Evolutionary conservation across 2,888 invertebrate genomes (phyloP).

Genomic region (Hyposoter dolosus): DNA sequence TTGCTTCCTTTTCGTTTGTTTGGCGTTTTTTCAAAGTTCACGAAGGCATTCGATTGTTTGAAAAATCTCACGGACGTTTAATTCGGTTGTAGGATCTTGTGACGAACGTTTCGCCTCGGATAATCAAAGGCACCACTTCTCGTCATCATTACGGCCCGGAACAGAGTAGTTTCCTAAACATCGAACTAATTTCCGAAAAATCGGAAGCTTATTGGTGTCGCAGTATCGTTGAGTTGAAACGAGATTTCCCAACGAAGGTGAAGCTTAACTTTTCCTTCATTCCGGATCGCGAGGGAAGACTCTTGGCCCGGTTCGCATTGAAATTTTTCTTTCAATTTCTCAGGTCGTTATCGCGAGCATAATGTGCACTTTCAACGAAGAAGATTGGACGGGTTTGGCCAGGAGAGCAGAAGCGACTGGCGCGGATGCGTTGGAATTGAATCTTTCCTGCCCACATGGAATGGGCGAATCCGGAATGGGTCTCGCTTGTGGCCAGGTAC

Average conservation of each 20-base stretch:
- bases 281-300: too few species aligned
- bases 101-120: constrained; percentile 98
- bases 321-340: background rate
- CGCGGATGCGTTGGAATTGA: constrained; percentile 97
- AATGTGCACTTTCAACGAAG: constrained; percentile 95
- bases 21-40: too few species aligned
- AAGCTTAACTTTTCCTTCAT: background rate
- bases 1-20: too few species aligned
- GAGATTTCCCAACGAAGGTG: constrained; percentile 96
- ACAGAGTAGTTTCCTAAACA: constrained; percentile 98
- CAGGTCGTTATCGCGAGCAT: constrained; percentile 96
- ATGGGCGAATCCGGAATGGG: constrained; percentile 99
- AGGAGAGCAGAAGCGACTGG: constrained; percentile 92
- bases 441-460: constrained; percentile 99
- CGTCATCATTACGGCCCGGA: constrained; percentile 97
- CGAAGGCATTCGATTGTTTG: background rate
- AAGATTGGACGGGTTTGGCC: constrained; percentile 95
- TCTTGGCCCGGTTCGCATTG: too few species aligned
- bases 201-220: constrained; percentile 96
- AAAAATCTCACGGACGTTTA: background rate
- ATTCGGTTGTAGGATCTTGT: constrained; percentile 91
- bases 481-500: constrained; percentile 97
- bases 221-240: constrained; percentile 94
- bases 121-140: constrained; percentile 96
- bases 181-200: constrained; percentile 99